phyloP scores from a whole-genome alignment of 2,888 invertebrate species.

The Ochropleura leucogaster region DNA sequence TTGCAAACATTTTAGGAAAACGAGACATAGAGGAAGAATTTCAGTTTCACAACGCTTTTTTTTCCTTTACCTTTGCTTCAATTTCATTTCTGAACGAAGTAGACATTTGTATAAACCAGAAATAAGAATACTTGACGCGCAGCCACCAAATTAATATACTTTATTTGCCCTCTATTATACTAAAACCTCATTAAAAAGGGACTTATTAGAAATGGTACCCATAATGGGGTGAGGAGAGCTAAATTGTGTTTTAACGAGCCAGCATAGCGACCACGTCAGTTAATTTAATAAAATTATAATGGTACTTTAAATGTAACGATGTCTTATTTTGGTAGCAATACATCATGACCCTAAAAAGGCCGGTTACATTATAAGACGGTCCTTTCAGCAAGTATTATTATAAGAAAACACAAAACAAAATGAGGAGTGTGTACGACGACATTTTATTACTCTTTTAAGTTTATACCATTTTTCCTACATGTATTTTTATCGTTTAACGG shows the following conservation, averaged over 20 bases:
- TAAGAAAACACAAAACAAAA: constrained; percentile 50
- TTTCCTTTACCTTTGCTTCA: not conserved
- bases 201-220: constrained; percentile 54
- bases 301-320: constrained; percentile 54
- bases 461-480: not conserved
- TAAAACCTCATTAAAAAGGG: constrained; percentile 49
- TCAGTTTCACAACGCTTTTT: constrained; percentile 12
- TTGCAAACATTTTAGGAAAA: constrained; percentile 37
- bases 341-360: constrained; percentile 45
- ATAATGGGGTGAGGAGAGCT: constrained; percentile 54
- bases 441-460: constrained; percentile 34
- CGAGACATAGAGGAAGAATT: constrained; percentile 32
- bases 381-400: constrained; percentile 45
- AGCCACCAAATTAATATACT: constrained; percentile 23
- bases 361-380: constrained; percentile 39
- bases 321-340: constrained; percentile 52
- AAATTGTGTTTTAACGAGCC: constrained; percentile 50
- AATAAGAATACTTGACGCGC: not conserved
- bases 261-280: constrained; percentile 35
- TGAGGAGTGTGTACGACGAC: constrained; percentile 12
- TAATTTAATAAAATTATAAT: constrained; percentile 63
- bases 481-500: constrained; percentile 21
- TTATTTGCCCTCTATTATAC: constrained; percentile 25
- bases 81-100: not conserved
- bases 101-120: not conserved